Conservation (phyloP, 2,888 invertebrate species). For the Stenotaenia linearis region DNA sequence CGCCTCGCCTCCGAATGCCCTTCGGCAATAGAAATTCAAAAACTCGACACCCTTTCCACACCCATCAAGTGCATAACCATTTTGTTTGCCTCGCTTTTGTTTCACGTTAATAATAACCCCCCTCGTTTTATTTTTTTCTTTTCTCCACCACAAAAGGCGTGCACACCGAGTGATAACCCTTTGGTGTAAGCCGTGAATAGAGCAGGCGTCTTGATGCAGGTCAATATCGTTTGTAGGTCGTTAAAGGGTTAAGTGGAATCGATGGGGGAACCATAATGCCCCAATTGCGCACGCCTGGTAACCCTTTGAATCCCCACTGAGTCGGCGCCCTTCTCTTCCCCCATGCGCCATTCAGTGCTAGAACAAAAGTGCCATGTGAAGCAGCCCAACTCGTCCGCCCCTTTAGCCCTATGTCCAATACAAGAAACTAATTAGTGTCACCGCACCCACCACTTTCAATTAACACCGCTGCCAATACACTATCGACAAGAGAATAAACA, state of each 20-base stretch:
- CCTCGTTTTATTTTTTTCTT: background rate
- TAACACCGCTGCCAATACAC: background rate
- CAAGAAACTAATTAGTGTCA: background rate
- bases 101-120: background rate
- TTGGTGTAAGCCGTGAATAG: conserved; percentile 28
- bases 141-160: background rate
- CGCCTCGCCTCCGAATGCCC: background rate
- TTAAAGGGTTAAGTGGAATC: conserved; percentile 33
- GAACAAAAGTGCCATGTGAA: background rate
- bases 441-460: background rate
- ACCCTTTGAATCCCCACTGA: conserved; percentile 30
- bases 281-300: conserved; percentile 33
- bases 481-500: background rate
- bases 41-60: background rate
- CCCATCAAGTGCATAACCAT: background rate
- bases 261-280: conserved; percentile 31
- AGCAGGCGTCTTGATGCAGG: conserved; percentile 14
- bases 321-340: conserved; percentile 7
- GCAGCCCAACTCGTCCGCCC: background rate
- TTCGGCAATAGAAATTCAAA: background rate
- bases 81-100: background rate
- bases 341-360: conserved; percentile 1
- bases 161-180: conserved; percentile 20
- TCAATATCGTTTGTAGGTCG: conserved; percentile 33
- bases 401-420: background rate